phyloP scores from a whole-genome alignment of 2,888 invertebrate species.

The Phania funesta region DNA sequence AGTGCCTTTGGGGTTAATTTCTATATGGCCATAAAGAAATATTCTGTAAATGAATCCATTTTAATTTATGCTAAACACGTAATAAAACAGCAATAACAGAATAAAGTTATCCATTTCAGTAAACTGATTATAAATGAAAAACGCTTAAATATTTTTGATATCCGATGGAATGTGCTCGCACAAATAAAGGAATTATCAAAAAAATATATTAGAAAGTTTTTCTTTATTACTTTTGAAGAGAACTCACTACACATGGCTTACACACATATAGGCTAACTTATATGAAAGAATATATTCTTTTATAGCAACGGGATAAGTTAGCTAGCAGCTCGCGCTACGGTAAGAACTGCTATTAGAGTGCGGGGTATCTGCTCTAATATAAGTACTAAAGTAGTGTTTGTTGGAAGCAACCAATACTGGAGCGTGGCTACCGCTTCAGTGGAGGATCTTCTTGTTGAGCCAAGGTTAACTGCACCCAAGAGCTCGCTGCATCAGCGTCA shows the following conservation, averaged over 20 bases:
- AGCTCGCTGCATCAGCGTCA: too few species aligned
- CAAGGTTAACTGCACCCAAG: too few species aligned
- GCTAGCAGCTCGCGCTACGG: too few species aligned
- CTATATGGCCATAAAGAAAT: slow-evolving; percentile 19
- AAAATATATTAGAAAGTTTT: slow-evolving; percentile 15
- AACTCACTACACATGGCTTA: not conserved
- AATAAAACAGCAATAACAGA: slow-evolving; percentile 37
- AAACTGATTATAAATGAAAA: slow-evolving; percentile 2
- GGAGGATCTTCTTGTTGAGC: too few species aligned
- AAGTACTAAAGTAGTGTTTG: too few species aligned
- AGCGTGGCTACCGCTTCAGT: too few species aligned
- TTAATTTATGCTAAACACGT: slow-evolving; percentile 59
- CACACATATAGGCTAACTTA: not conserved
- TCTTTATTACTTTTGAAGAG: not conserved
- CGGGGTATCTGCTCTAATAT: too few species aligned
- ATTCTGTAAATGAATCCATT: slow-evolving; percentile 51
- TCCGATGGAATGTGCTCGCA: not conserved
- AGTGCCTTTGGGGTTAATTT: slow-evolving; percentile 23
- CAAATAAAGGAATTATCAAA: slow-evolving; percentile 15
- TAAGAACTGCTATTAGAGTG: too few species aligned
- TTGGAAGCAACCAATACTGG: too few species aligned
- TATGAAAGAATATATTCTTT: not conserved
- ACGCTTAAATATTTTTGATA: not conserved
- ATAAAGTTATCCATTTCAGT: slow-evolving; percentile 20
- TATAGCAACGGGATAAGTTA: too few species aligned